Evolutionary conservation across 2,888 invertebrate genomes (phyloP), one percentile per base, ranked within the genome.

Genomic region (Cynaeus angustus): DNA sequence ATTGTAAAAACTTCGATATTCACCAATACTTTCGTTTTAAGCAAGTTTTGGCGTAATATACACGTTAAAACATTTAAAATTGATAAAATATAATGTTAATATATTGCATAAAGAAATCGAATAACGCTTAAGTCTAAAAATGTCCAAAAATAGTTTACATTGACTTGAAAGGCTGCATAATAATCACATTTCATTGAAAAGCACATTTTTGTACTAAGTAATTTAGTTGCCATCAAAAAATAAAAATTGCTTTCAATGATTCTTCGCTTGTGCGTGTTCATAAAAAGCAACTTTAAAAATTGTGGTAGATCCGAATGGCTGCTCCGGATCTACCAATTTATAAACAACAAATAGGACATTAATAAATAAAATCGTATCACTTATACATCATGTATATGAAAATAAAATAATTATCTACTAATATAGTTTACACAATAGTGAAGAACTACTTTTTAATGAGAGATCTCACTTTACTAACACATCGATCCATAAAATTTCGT

Each of bases 401-500:
- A 64, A 64, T 52, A 52, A 26, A 48, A 16, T 48, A 37, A 50
- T 50, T 61, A 26, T 50, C 16, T 48, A 61, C 61, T 61, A 61
- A 61, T 48, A 50, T 61, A 61, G 61, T 50, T 48, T 61, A 61
- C 59, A 56, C 59, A 45, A 30, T 16, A 59, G 28, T 50, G 48
- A 14, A 28, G 21, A 50, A 68, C 77, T 76, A 83, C 72, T 83
- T 84, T 73, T 82, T 82, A 68, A 90, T 92, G 83, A 93, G 88
- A 86, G 92, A 91, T 87, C 92, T 90, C 85, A 93, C 91, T 90
- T 93, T 93, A 86, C 92, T 93, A 78, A 93, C 92, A 86, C 93
- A 93, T 84, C 91, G 88, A 88, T 94, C 94, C 90, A 95, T 92
- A 84, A 95, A 94, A 85, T 94, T 94, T 83, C 91, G 91, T 84